These are phyloP conservation scores for Cephus runcator DNA, from an alignment of 2,888 invertebrate species.

Conservation along the genomic window DNA sequence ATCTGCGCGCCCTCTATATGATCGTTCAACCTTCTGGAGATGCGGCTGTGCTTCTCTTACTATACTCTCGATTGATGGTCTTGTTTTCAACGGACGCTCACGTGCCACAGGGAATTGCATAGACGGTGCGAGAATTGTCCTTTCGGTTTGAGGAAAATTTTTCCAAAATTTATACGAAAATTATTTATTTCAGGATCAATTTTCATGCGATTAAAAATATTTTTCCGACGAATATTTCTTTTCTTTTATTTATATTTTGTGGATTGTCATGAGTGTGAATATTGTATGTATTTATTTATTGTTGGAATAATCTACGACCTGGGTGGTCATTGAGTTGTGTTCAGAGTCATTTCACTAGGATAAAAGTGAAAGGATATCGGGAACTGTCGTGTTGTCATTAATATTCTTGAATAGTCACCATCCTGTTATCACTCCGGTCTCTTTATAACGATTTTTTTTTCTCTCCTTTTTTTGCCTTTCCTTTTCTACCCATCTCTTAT, in stretches of 20 bases:
- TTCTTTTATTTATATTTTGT: too few species aligned
- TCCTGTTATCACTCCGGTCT: background rate
- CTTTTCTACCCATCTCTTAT: slow-evolving; percentile 1
- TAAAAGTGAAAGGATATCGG: background rate
- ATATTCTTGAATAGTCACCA: slow-evolving; percentile 7
- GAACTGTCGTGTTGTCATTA: background rate
- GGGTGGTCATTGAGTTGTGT: background rate
- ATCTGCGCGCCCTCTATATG: slow-evolving; percentile 15
- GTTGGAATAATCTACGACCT: background rate
- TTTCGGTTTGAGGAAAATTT: background rate
- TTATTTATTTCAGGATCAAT: background rate
- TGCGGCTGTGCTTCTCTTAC: slow-evolving; percentile 5
- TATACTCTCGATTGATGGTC: slow-evolving; percentile 14
- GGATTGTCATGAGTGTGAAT: too few species aligned
- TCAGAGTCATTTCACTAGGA: background rate
- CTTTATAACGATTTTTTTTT: background rate
- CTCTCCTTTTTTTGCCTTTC: background rate
- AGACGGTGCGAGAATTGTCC: background rate
- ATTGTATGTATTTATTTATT: background rate
- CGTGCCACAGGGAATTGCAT: background rate
- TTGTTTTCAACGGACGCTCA: slow-evolving; percentile 15
- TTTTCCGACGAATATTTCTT: too few species aligned
- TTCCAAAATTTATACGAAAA: background rate
- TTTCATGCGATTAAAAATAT: background rate
- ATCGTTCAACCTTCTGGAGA: slow-evolving; percentile 7